Evolutionary conservation across 1,140 invertebrate species (phyloP), one percentile per base, ranked within the genome.

Genomic region (Thalassaphorura encarpata): DNA sequence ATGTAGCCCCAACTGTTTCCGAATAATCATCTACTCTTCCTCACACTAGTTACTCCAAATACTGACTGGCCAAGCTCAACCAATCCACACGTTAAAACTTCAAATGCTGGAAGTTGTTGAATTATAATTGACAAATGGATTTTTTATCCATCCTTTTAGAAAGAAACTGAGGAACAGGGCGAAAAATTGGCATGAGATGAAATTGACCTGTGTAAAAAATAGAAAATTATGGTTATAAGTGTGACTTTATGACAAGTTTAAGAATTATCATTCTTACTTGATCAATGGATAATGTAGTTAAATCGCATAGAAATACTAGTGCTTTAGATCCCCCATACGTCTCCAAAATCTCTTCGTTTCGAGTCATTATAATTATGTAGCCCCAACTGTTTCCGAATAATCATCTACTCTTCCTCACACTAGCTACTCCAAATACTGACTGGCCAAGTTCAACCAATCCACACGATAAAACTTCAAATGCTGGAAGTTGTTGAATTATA

Each of bases 181-280:
- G 56, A 80, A 75, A 66, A 87, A 72, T 78, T 91, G 87, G 67
- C 84, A 83, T 52, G 86, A 71, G 62, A 89, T 72, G 73, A 90
- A 89, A 75, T 91, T 90, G 53, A 87, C 75, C 87, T 90, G 69
- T 72, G 67, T 68, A 72, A 69, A 41, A 60, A 36, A 54, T 15
- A 54, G 11, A 8, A 51, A 52, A 27, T 23, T 11, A 49, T n/a
- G 49, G 18, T n/a, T 16, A 19, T 41, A n/a, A n/a, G 1, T n/a
- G 4, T 4, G 39, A 19, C 27, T n/a, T 33, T 39, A 29, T 11
- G 39, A 33, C 6, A 52, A 16, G 8, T 28, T 11, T 13, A 40
- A 33, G 5, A 21, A 11, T 39, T 6, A 21, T 53, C 36, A 8
- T 26, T 49, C n/a, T n/a, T n/a, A 66, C 64, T 54, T 63, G 58